Percentiles rank a stretch among this genome's conserved stretches.
Evolutionary conservation across 2,797 vertebrate species (phyloP).

Genomic region (Staurois parvus): DNA sequence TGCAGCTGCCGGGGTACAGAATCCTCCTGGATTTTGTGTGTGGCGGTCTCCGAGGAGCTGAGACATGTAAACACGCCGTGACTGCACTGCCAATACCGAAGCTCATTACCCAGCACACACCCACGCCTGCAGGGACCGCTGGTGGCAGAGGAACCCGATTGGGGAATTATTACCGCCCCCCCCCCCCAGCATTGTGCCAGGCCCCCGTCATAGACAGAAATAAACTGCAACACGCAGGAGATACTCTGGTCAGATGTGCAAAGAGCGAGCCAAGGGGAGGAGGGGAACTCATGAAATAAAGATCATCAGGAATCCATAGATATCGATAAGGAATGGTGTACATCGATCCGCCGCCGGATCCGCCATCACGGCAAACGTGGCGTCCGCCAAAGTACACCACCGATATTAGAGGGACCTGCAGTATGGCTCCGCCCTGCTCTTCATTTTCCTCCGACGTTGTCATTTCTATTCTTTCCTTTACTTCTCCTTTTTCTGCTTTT

Average conservation of each 20-base stretch:
- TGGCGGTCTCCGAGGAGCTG: slow-evolving; percentile 4
- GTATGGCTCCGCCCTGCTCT: neutral
- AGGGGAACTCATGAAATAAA: too few species aligned
- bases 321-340: neutral
- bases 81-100: slow-evolving; percentile 7
- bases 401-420: too few species aligned
- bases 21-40: neutral
- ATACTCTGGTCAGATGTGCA: neutral
- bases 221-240: neutral
- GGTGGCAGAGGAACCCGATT: neutral
- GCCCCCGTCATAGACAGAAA: neutral
- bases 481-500: neutral
- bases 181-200: neutral
- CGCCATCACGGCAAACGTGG: too few species aligned
- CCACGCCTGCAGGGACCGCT: slow-evolving; percentile 9
- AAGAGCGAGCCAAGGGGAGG: neutral
- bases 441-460: neutral
- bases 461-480: too few species aligned
- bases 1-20: neutral
- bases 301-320: too few species aligned
- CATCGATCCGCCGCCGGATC: neutral
- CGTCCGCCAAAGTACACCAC: too few species aligned
- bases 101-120: slow-evolving; percentile 18
- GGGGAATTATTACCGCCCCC: neutral
- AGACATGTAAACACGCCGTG: slow-evolving; percentile 6